A percentile compares a stretch with the other conserved stretches of the same genome.
Evolutionary conservation across 2,797 vertebrate species (phyloP).

Genomic region (Leptatherina wallacei): DNA sequence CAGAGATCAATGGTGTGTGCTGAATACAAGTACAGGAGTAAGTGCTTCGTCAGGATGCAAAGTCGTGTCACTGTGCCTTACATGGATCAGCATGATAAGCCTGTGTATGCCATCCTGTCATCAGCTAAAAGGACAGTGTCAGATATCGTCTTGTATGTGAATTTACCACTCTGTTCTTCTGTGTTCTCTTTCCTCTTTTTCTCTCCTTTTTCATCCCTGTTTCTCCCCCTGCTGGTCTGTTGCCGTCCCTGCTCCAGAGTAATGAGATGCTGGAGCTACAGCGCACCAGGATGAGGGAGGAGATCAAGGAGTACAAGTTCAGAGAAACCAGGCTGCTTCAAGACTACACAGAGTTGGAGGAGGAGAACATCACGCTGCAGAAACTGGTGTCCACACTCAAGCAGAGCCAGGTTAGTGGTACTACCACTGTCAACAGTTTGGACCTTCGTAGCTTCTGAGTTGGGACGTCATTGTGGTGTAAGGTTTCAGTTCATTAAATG

Average conservation of each 20-base stretch:
- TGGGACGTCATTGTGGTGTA: neutral
- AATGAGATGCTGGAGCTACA: slow-evolving; percentile 94
- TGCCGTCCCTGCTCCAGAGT: slow-evolving; percentile 78
- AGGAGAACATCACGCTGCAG: slow-evolving; percentile 98
- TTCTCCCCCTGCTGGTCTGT: slow-evolving; percentile 1
- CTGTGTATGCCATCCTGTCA: neutral
- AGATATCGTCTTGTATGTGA: neutral
- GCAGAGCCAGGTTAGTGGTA: slow-evolving; percentile 76
- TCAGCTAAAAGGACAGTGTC: neutral
- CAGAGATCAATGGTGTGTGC: neutral
- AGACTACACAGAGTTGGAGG: slow-evolving; percentile 97
- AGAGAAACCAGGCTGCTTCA: slow-evolving; percentile 93
- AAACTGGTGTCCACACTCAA: slow-evolving; percentile 93
- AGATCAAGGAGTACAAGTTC: slow-evolving; percentile 97
- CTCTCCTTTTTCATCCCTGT: neutral
- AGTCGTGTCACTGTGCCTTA: neutral
- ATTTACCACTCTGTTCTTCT: neutral
- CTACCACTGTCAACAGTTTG: neutral
- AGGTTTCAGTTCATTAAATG: neutral
- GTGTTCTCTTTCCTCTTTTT: neutral
- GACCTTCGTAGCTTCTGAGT: neutral
- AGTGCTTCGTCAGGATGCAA: neutral
- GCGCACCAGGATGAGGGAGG: slow-evolving; percentile 93
- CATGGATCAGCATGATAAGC: neutral
- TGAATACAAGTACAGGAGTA: neutral